Conservation (phyloP, 1,140 invertebrate species). For the Streblospio benedicti region DNA sequence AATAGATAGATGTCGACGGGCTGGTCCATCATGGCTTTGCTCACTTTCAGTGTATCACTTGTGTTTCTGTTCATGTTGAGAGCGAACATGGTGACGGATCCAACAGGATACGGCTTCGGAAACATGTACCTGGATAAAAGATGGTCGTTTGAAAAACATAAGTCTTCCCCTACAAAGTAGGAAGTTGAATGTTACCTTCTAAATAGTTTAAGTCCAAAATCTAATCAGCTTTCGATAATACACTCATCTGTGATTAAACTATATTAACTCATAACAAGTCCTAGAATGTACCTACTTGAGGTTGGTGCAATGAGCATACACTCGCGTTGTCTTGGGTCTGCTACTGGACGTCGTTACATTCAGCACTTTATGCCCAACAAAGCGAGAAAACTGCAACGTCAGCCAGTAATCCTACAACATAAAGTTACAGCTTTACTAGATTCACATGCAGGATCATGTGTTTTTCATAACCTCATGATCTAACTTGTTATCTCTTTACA, state of each 20-base stretch:
- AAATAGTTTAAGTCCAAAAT: no score
- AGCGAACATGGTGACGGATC: conserved; percentile 4
- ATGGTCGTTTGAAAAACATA: background rate
- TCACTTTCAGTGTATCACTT: background rate
- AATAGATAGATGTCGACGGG: conserved; percentile 7
- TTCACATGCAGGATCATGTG: background rate
- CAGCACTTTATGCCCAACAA: conserved; percentile 9
- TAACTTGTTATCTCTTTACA: no score
- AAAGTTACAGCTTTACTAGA: background rate
- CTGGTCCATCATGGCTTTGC: background rate
- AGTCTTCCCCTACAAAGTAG: no score
- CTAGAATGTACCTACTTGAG: conserved; percentile 2
- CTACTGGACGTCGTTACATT: background rate
- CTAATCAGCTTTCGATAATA: no score
- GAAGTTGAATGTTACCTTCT: no score
- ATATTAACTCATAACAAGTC: no score
- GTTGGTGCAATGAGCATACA: conserved; percentile 12
- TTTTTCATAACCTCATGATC: no score
- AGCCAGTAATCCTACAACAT: conserved; percentile 9
- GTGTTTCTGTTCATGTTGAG: conserved; percentile 4
- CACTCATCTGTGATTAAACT: no score
- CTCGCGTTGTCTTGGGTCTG: background rate
- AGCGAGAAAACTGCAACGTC: background rate
- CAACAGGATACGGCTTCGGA: background rate
- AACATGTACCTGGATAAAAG: background rate